Percentiles rank a stretch among this genome's conserved stretches.
These are phyloP conservation scores for Merodon equestris DNA, from an alignment of 2,888 invertebrate genomes.

Conservation along the genomic window DNA sequence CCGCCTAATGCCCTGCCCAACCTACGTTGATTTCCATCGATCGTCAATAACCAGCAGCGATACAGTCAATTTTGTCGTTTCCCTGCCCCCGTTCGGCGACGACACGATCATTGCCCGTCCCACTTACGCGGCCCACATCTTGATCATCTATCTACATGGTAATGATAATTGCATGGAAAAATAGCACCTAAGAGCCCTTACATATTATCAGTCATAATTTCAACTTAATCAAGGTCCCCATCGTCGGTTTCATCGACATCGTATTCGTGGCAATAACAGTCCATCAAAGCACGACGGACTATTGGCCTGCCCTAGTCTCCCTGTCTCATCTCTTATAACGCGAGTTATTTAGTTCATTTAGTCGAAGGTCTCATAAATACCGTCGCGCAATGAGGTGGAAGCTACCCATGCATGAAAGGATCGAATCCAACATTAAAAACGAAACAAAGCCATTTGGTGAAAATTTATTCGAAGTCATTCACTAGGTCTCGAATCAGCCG, in stretches of 20 bases:
- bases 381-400: slow-evolving; percentile 1
- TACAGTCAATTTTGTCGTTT: no score
- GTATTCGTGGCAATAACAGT: slow-evolving; percentile 50
- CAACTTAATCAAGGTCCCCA: slow-evolving; percentile 57
- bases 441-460: slow-evolving; percentile 11
- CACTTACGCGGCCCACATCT: slow-evolving; percentile 21
- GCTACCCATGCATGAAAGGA: neutral
- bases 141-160: slow-evolving; percentile 28
- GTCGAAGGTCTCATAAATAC: slow-evolving; percentile 44
- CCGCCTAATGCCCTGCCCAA: no score
- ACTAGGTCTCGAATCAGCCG: slow-evolving; percentile 20
- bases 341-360: slow-evolving; percentile 60
- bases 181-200: slow-evolving; percentile 54
- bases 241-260: slow-evolving; percentile 48
- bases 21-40: no score
- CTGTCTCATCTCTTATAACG: slow-evolving; percentile 10
- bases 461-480: slow-evolving; percentile 42
- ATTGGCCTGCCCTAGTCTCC: neutral
- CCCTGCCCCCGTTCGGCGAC: no score
- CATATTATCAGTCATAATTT: slow-evolving; percentile 63
- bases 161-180: slow-evolving; percentile 47
- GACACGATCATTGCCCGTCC: no score
- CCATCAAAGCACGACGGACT: slow-evolving; percentile 22
- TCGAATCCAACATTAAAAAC: slow-evolving; percentile 2
- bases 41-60: no score